Evolutionary conservation across 1,140 invertebrate genomes (phyloP).

Genomic region (Tenebrio molitor): DNA sequence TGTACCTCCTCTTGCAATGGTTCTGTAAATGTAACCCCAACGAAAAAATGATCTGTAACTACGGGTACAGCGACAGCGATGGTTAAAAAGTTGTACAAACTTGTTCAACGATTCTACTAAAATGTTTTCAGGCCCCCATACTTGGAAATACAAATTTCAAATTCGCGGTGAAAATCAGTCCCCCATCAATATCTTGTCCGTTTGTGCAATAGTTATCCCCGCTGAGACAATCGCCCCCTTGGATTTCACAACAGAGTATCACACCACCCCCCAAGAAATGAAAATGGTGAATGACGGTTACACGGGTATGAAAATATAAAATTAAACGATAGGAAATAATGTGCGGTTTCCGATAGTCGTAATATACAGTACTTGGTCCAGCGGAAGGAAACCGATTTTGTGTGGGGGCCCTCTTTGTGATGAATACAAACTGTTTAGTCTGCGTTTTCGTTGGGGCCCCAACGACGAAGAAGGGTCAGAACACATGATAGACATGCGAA

Average conservation of each 20-base stretch:
- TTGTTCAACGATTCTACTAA: not conserved
- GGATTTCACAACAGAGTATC: conserved; percentile 58
- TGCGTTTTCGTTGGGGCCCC: conserved; percentile 72
- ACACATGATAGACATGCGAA: conserved; percentile 69
- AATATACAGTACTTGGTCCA: conserved; percentile 63
- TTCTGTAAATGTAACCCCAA: conserved; percentile 4
- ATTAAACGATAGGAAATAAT: conserved; percentile 11
- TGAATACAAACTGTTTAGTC: conserved; percentile 68
- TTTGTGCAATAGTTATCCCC: conserved; percentile 45
- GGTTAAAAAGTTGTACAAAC: not conserved
- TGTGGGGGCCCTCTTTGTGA: conserved; percentile 68
- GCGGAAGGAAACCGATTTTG: conserved; percentile 65
- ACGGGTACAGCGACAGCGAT: conserved; percentile 51
- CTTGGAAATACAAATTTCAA: conserved; percentile 52
- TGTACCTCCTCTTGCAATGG: not conserved
- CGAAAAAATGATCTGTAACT: conserved; percentile 22
- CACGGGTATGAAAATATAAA: conserved; percentile 43
- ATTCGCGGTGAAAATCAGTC: conserved; percentile 57
- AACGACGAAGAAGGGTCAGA: conserved; percentile 72
- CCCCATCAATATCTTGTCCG: conserved; percentile 57
- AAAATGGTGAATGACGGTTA: conserved; percentile 58
- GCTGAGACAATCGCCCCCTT: conserved; percentile 49
- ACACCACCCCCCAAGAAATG: conserved; percentile 52
- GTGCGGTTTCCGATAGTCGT: conserved; percentile 55
- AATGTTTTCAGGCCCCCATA: conserved; percentile 47